Percentiles rank a stretch among this genome's conserved stretches.
These are phyloP conservation scores for Mylabris sibirica DNA, from an alignment of 2,888 invertebrate species.

Conservation along the genomic window DNA sequence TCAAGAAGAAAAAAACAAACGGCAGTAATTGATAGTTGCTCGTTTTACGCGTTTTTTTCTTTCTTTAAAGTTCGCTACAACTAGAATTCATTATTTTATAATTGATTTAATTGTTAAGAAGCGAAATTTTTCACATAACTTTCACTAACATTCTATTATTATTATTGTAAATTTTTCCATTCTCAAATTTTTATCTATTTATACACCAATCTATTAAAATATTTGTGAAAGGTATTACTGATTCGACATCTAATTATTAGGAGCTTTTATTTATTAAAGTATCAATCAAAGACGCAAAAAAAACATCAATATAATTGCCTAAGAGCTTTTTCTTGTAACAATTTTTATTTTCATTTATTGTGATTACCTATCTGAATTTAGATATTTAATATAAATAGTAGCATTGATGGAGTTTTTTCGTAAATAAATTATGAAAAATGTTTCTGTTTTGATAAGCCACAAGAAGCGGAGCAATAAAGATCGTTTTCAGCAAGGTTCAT, in stretches of 20 bases:
- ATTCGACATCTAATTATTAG: not conserved
- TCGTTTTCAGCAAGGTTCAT: not conserved
- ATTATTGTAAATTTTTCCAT: not conserved
- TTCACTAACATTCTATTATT: conserved; percentile 24
- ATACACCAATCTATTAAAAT: conserved; percentile 6
- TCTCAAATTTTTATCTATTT: conserved; percentile 6
- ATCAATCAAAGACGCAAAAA: not conserved
- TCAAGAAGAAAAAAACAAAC: not conserved
- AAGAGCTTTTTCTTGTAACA: not conserved
- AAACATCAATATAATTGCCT: not conserved
- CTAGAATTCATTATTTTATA: conserved; percentile 5
- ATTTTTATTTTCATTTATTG: not conserved
- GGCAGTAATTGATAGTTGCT: not conserved
- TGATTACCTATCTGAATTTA: conserved; percentile 8
- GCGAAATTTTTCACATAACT: conserved; percentile 30
- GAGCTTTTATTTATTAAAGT: not conserved
- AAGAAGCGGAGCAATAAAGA: too few species aligned
- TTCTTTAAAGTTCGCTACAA: not conserved
- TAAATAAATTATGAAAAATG: not conserved
- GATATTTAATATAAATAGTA: conserved; percentile 11
- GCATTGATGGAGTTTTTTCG: not conserved
- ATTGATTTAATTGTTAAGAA: conserved; percentile 22
- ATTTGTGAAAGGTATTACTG: conserved; percentile 15
- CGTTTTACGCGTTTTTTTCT: not conserved
- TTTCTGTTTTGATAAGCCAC: not conserved